A percentile compares a stretch with the other conserved stretches of the same genome.
Conservation (phyloP, 2,888 invertebrate genomes). For the Cantharis nigra region DNA sequence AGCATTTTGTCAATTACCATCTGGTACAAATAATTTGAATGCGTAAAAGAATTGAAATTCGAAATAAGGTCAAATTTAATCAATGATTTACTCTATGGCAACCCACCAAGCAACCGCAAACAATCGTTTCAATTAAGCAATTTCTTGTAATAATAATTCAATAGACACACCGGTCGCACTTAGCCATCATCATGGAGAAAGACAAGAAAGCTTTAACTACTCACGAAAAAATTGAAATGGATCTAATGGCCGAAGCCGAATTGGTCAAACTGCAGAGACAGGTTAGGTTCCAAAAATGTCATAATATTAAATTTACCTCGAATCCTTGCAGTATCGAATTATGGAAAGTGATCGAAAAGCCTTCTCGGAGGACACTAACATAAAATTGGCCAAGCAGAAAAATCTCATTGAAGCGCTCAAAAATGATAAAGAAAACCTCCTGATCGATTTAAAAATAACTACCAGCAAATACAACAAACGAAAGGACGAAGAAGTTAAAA, state of each 20-base stretch:
- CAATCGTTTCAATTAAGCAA: neutral
- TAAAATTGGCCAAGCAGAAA: slow-evolving; percentile 67
- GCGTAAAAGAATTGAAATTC: neutral
- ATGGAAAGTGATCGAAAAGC: slow-evolving; percentile 80
- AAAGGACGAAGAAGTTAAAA: slow-evolving; percentile 59
- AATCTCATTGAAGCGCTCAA: slow-evolving; percentile 65
- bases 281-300: slow-evolving; percentile 51
- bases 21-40: neutral
- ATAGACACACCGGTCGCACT: neutral
- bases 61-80: slow-evolving; percentile 11
- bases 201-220: slow-evolving; percentile 48
- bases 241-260: slow-evolving; percentile 79
- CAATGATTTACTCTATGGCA: slow-evolving; percentile 2
- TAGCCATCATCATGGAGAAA: slow-evolving; percentile 13
- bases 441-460: slow-evolving; percentile 65
- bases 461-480: slow-evolving; percentile 62
- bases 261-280: slow-evolving; percentile 78
- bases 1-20: neutral
- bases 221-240: slow-evolving; percentile 73
- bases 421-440: slow-evolving; percentile 66
- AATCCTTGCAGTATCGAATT: slow-evolving; percentile 65
- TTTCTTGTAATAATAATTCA: neutral
- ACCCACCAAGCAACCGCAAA: slow-evolving; percentile 8
- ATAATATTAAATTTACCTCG: neutral
- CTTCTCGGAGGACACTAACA: slow-evolving; percentile 71